Conservation (phyloP, 2,113 vertebrate genomes). For the Erinaceus europaeus region DNA sequence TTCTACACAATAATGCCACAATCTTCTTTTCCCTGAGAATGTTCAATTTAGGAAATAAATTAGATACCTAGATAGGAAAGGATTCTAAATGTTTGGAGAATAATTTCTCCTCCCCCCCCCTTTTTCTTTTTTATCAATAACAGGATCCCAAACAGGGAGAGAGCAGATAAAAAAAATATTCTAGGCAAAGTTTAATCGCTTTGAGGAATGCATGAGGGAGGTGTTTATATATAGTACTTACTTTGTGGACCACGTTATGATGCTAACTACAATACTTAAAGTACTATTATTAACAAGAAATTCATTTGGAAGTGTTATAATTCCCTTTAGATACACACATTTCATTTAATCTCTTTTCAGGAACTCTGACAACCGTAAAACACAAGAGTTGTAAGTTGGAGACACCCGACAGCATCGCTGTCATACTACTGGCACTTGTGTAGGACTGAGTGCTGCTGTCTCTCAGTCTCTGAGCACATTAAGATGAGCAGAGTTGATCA, state of each 20-base stretch:
- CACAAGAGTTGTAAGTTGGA: no score
- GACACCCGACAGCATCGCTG: no score
- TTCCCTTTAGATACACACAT: not conserved
- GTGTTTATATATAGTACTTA: not conserved
- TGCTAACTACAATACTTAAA: not conserved
- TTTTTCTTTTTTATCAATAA: not conserved
- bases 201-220: not conserved
- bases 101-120: no score
- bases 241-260: not conserved
- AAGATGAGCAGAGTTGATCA: no score
- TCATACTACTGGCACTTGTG: no score
- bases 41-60: slow-evolving; percentile 41
- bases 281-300: not conserved
- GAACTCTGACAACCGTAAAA: no score
- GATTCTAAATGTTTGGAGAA: not conserved
- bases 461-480: no score
- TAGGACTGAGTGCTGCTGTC: no score
- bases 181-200: not conserved
- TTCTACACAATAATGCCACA: slow-evolving; percentile 52
- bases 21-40: slow-evolving; percentile 11
- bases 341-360: not conserved
- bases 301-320: not conserved
- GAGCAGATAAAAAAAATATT: not conserved
- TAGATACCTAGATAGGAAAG: not conserved
- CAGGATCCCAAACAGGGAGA: not conserved